Evolutionary conservation across 2,888 invertebrate species (phyloP).

Genomic region (Imbricaverruca yamaguchii): DNA sequence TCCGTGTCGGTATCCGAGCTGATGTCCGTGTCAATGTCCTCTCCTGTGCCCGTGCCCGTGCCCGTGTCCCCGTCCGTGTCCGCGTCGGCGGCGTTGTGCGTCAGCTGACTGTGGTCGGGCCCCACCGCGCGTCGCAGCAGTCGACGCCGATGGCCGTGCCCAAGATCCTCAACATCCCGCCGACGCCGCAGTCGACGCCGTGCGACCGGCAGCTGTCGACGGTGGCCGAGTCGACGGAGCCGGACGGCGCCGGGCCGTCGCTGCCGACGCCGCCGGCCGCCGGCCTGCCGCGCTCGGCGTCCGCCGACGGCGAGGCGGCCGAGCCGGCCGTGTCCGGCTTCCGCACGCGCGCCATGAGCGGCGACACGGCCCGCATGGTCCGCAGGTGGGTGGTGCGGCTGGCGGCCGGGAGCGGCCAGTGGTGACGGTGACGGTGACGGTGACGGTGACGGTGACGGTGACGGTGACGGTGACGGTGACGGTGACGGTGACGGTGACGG

Average conservation of each 20-base stretch:
- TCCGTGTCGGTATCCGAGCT: too few species aligned
- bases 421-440: too few species aligned
- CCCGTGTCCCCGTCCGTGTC: too few species aligned
- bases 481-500: too few species aligned
- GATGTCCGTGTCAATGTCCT: too few species aligned
- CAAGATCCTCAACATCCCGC: neutral
- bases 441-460: too few species aligned
- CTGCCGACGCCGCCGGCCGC: neutral
- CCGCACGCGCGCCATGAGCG: conserved; percentile 5
- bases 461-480: too few species aligned
- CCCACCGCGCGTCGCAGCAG: neutral
- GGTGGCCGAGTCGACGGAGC: conserved; percentile 11
- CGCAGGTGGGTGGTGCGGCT: neutral
- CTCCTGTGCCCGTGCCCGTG: too few species aligned
- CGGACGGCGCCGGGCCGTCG: neutral
- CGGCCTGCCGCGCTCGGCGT: neutral
- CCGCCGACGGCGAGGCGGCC: neutral
- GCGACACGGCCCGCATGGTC: conserved; percentile 6
- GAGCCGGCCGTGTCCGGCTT: neutral
- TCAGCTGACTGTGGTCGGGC: too few species aligned
- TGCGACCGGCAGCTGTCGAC: conserved; percentile 11
- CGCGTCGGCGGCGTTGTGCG: too few species aligned
- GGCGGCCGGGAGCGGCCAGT: too few species aligned
- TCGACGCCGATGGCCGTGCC: conserved; percentile 10
- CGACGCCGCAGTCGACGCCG: conserved; percentile 15